phyloP scores from a whole-genome alignment of 2,797 vertebrate genomes.

The Acrossocheilus fasciatus region DNA sequence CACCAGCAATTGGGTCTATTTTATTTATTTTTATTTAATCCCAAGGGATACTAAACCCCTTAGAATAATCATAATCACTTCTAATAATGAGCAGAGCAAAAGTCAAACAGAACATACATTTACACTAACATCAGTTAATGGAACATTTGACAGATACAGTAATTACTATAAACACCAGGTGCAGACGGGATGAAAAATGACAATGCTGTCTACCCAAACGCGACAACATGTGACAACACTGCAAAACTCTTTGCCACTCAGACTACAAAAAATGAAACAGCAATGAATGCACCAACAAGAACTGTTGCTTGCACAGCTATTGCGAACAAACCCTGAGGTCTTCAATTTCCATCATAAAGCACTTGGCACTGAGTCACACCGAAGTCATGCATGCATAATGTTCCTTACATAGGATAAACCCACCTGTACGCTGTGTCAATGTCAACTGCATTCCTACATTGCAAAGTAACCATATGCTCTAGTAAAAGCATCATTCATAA shows the following conservation, averaged over 20 bases:
- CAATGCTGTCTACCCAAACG: constrained; percentile 56
- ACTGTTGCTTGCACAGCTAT: constrained; percentile 36
- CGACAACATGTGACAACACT: constrained; percentile 9
- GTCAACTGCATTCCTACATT: not conserved
- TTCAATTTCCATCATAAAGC: constrained; percentile 50
- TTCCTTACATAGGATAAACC: constrained; percentile 38
- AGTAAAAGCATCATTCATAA: constrained; percentile 7
- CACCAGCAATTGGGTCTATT: not conserved
- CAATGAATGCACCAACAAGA: constrained; percentile 52
- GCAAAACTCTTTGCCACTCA: constrained; percentile 32
- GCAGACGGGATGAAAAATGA: constrained; percentile 63
- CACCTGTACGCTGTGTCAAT: constrained; percentile 22
- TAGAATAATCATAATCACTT: constrained; percentile 29
- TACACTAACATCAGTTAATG: constrained; percentile 56
- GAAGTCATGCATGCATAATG: constrained; percentile 44
- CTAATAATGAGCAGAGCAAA: constrained; percentile 14
- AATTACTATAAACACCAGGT: constrained; percentile 69
- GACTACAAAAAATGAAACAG: constrained; percentile 35
- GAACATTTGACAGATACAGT: constrained; percentile 59
- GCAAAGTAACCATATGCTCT: not conserved
- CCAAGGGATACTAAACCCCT: not conserved
- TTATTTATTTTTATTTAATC: not conserved
- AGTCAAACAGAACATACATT: constrained; percentile 37
- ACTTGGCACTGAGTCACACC: constrained; percentile 42
- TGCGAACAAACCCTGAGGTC: constrained; percentile 21